These are phyloP conservation scores for Pipra filicauda DNA, from an alignment of 2,113 vertebrate genomes.

Conservation along the genomic window DNA sequence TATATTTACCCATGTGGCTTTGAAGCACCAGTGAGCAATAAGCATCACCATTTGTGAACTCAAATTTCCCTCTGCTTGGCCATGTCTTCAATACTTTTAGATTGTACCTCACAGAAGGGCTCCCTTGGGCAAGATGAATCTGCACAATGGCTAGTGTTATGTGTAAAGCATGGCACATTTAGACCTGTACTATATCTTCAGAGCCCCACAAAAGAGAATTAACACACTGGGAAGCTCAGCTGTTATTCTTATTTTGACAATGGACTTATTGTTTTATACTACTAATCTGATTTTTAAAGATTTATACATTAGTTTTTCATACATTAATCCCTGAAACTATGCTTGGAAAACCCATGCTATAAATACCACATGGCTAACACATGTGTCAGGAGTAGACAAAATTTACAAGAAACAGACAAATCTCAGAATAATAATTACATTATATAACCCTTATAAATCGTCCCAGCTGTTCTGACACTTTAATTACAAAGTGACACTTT, in stretches of 20 bases:
- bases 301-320: slow-evolving; percentile 16
- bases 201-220: not conserved
- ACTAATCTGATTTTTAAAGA: slow-evolving; percentile 41
- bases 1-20: not conserved
- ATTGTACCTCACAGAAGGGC: not conserved
- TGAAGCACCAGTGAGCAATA: not conserved
- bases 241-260: slow-evolving; percentile 32
- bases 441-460: slow-evolving; percentile 41
- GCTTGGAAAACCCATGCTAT: not conserved
- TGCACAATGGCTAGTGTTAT: not conserved
- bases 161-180: not conserved
- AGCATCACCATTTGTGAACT: not conserved
- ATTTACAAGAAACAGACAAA: slow-evolving; percentile 25
- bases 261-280: not conserved
- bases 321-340: slow-evolving; percentile 18
- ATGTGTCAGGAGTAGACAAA: not conserved
- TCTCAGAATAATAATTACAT: slow-evolving; percentile 31
- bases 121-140: not conserved
- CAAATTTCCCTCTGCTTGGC: not conserved
- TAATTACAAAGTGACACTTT: slow-evolving; percentile 47
- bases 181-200: not conserved
- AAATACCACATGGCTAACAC: not conserved
- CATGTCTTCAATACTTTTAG: not conserved
- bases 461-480: slow-evolving; percentile 7
- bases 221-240: not conserved